Evolutionary conservation across 2,113 vertebrate species (phyloP).

Genomic region (Tachysurus vachellii): DNA sequence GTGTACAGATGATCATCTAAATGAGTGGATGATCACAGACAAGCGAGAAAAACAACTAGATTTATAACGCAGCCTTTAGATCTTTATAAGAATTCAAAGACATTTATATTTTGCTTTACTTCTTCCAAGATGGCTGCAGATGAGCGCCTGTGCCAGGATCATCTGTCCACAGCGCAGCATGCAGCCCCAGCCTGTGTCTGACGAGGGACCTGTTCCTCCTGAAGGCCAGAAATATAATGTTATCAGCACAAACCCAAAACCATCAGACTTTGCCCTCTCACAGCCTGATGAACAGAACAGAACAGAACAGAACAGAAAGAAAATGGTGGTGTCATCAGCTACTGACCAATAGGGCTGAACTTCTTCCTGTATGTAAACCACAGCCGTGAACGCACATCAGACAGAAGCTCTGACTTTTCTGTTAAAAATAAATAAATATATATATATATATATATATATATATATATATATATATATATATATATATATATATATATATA

Average conservation of each 20-base stretch:
- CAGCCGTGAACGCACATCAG: constrained; percentile 82
- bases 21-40: not conserved
- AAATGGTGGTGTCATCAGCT: not conserved
- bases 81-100: not conserved
- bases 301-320: not conserved
- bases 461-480: no score
- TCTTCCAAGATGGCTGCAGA: constrained; percentile 82
- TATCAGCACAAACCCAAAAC: not conserved
- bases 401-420: constrained; percentile 83
- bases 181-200: constrained; percentile 87
- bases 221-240: not conserved
- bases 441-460: no score
- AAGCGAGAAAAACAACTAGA: not conserved
- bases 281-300: not conserved
- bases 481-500: no score
- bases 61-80: not conserved
- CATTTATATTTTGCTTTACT: constrained; percentile 61
- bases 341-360: constrained; percentile 84
- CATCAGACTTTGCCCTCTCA: not conserved
- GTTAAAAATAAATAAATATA: constrained; percentile 48
- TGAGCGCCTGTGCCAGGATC: constrained; percentile 86
- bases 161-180: constrained; percentile 91
- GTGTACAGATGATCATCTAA: not conserved
- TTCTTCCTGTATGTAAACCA: constrained; percentile 90
- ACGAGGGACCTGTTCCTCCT: constrained; percentile 88